phyloP scores from a whole-genome alignment of 2,888 invertebrate species.

The Athripsodes cinereus region DNA sequence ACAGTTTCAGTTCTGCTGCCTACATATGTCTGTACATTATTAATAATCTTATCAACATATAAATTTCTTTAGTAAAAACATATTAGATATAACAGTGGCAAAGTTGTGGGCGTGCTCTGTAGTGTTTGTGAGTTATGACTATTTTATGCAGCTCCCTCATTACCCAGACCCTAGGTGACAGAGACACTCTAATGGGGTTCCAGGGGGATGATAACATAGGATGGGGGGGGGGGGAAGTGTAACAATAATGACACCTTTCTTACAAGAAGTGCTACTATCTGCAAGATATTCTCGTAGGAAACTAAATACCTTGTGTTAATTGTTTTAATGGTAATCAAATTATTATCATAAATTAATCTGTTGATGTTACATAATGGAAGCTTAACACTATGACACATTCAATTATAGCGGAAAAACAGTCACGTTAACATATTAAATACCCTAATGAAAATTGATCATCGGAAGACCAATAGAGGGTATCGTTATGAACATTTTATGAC shows the following conservation, averaged over 20 bases:
- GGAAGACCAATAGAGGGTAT: too few species aligned
- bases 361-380: too few species aligned
- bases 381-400: too few species aligned
- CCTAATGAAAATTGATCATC: too few species aligned
- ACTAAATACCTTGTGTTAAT: too few species aligned
- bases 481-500: too few species aligned
- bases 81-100: slow-evolving; percentile 1
- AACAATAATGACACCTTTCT: background rate
- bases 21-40: background rate
- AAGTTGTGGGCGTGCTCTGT: slow-evolving; percentile 4
- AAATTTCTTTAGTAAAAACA: slow-evolving; percentile 1
- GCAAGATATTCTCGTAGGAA: too few species aligned
- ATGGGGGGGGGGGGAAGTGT: background rate
- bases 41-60: background rate
- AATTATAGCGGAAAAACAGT: too few species aligned
- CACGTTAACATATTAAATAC: too few species aligned
- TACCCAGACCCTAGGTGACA: slow-evolving; percentile 21
- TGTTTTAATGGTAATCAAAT: too few species aligned
- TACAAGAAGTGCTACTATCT: background rate
- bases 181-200: slow-evolving; percentile 11
- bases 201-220: background rate
- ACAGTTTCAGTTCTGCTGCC: too few species aligned
- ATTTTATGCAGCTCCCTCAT: slow-evolving; percentile 26
- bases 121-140: slow-evolving; percentile 22
- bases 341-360: too few species aligned